Base-by-base conservation (phyloP, 1,140 invertebrate species). In the Chrysomallon squamiferum region DNA sequence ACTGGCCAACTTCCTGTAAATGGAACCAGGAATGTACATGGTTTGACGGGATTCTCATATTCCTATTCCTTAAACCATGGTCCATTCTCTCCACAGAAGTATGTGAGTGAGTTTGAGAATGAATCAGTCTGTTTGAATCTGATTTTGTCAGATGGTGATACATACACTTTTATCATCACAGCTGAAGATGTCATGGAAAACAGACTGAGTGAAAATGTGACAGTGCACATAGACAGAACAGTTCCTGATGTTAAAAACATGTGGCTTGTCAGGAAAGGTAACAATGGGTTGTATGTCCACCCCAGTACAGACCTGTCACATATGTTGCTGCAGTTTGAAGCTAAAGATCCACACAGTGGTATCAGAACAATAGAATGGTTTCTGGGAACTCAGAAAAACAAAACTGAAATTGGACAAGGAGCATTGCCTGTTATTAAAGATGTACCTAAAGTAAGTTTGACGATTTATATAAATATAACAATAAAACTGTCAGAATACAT, bases 331-430 rank as follows among this genome's bases (percentile, higher is more conserved):
- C 18, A 62, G 45, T 68, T 76, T 43, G 49, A 68, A 9, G 59
- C 69, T 13, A 47, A 62, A 20, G 74, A 76, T 50, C 25, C 47
- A 3, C 71, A 76, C 45, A 72, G 74, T 49, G 72, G 74, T 54
- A 30, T 76, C 29, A 27, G 47, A 11, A 47, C 63, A 38, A 38
- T 76, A 11, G 15, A 66, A 32, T 76, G 72, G 69, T 25, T 41
- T 9, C 35, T 76, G 30, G 69, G 72, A 30, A 69, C 66, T 29
- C 33, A 15, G 9, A 47, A 64, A 13, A 49, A 47, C 20, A 22
- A 22, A 1, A 54, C 30, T n/a, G 67, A 73, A 15, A 32, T 76
- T 4, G 67, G 67, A 20, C 13, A 62, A 2, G 69, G 67, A 0
- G 43, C 57, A 0, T 25, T 73, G 22, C 58, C 38, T 27, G 64